Evolutionary conservation across 2,888 invertebrate genomes (phyloP).

Genomic region (Cheilosia impressa): DNA sequence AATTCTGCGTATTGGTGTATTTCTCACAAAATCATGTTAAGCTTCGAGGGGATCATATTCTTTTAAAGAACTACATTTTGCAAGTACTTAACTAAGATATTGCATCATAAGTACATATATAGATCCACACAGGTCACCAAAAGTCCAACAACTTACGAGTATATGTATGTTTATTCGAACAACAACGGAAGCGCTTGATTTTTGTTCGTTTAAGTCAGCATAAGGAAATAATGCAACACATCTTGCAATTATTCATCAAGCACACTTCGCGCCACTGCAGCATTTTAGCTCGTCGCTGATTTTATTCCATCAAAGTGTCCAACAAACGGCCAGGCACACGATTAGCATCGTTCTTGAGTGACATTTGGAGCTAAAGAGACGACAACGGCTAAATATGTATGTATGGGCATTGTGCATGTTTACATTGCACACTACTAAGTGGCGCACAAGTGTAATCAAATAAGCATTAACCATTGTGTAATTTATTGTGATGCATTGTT

Average conservation of each 20-base stretch:
- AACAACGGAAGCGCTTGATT: conserved; percentile 32
- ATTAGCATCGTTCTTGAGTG: conserved; percentile 22
- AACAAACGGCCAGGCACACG: conserved; percentile 17
- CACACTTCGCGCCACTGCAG: conserved; percentile 12
- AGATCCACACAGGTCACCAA: no score
- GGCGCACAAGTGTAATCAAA: conserved; percentile 50
- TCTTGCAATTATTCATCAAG: conserved; percentile 31
- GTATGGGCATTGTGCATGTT: no score
- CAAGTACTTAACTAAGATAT: no score
- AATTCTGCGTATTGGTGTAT: no score
- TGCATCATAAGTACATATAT: no score
- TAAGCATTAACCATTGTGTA: conserved; percentile 54
- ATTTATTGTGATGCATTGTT: conserved; percentile 37
- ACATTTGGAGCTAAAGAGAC: conserved; percentile 8
- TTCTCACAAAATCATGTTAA: no score
- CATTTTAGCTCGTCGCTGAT: conserved; percentile 25
- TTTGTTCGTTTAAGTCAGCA: conserved; percentile 23
- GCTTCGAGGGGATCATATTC: no score
- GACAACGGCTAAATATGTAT: neutral
- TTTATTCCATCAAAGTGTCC: conserved; percentile 26
- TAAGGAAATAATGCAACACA: conserved; percentile 24
- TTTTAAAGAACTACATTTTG: no score
- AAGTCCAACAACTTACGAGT: no score
- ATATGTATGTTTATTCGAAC: neutral
- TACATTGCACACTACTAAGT: conserved; percentile 15